phyloP scores from a whole-genome alignment of 2,888 invertebrate genomes.

The Prenolepis imparis region DNA sequence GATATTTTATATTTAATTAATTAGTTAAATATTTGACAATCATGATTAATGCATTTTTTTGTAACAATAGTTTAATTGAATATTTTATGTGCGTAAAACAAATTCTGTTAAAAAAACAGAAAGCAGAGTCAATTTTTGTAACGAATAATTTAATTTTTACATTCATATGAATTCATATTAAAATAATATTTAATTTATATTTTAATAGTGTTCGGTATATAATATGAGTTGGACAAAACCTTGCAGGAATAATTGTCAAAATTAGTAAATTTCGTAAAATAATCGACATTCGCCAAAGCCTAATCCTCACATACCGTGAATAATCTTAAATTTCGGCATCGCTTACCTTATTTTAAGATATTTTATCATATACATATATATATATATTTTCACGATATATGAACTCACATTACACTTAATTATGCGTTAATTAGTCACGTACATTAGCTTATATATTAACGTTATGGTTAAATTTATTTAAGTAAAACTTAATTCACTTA shows the following conservation, averaged over 20 bases:
- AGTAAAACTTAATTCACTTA: not conserved
- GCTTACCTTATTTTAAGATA: constrained; percentile 3
- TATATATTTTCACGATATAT: not conserved
- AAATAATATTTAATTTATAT: constrained; percentile 32
- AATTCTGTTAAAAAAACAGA: not conserved
- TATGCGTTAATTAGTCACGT: not conserved
- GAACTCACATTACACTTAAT: not conserved
- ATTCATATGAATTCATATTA: not conserved
- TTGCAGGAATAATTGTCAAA: not conserved
- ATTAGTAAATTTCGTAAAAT: not conserved
- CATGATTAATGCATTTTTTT: constrained; percentile 14
- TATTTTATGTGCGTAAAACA: not conserved
- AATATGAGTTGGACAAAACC: not conserved
- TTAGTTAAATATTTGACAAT: not conserved
- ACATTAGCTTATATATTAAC: no score
- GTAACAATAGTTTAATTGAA: not conserved
- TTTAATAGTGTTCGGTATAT: not conserved
- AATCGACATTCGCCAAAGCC: constrained; percentile 59
- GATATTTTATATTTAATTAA: not conserved
- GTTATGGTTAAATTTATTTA: not conserved
- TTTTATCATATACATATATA: constrained; percentile 21
- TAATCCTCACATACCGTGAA: constrained; percentile 44
- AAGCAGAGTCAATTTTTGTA: not conserved
- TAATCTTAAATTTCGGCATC: not conserved
- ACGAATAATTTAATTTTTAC: not conserved